Percentiles rank a stretch among this genome's conserved stretches.
These are phyloP conservation scores for Dryobates pubescens DNA, from an alignment of 2,797 vertebrate genomes.

Conservation along the genomic window DNA sequence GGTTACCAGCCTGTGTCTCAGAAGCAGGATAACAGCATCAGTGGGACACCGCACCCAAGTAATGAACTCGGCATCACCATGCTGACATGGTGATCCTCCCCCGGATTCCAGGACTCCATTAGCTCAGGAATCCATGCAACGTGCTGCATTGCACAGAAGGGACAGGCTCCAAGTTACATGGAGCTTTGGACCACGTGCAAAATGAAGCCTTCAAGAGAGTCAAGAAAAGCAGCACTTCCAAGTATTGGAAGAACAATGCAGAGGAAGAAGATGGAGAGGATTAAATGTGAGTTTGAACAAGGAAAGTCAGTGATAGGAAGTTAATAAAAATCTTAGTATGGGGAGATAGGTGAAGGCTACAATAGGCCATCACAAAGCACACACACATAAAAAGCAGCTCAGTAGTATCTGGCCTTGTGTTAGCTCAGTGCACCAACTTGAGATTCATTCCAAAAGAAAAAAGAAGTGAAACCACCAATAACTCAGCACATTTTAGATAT, in stretches of 20 bases:
- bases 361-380: neutral
- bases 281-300: neutral
- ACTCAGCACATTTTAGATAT: neutral
- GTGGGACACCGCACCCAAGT: neutral
- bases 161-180: neutral
- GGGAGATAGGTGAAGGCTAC: neutral
- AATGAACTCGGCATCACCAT: conserved; percentile 22
- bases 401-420: neutral
- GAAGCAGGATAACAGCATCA: neutral
- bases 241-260: neutral
- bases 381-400: neutral
- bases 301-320: neutral
- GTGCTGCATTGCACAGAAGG: neutral
- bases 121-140: neutral
- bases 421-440: neutral
- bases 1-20: neutral
- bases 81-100: conserved; percentile 28
- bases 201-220: neutral
- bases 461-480: neutral
- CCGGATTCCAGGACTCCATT: neutral
- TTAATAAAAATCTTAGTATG: neutral
- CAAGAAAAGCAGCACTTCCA: neutral
- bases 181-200: neutral
- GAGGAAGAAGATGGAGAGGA: neutral
- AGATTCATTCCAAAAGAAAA: neutral